phyloP scores from a whole-genome alignment of 1,140 invertebrate species.

The Uloborus diversus region DNA sequence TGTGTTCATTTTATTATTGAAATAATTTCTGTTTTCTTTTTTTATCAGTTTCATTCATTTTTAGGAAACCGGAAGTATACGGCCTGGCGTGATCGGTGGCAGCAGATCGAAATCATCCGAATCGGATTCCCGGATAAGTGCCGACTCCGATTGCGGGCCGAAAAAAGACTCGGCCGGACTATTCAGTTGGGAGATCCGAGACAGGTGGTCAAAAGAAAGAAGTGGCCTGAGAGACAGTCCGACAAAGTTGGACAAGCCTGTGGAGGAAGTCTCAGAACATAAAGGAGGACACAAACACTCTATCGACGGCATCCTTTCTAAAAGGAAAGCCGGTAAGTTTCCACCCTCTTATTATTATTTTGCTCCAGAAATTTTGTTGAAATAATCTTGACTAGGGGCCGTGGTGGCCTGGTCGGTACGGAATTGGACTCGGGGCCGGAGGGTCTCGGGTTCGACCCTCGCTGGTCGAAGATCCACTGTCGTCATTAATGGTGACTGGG shows the following conservation, averaged over 20 bases:
- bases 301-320: conserved; percentile 60
- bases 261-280: background rate
- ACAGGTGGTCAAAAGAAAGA: conserved; percentile 74
- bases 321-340: conserved; percentile 41
- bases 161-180: conserved; percentile 93
- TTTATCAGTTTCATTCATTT: background rate
- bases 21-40: no score
- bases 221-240: conserved; percentile 80
- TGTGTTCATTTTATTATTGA: no score
- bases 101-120: conserved; percentile 69
- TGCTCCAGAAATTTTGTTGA: background rate
- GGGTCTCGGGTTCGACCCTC: no score
- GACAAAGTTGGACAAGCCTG: conserved; percentile 1
- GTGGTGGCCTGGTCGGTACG: no score
- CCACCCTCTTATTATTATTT: background rate
- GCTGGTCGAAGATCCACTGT: no score
- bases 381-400: background rate
- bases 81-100: conserved; percentile 86
- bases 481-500: no score
- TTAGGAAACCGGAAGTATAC: conserved; percentile 85
- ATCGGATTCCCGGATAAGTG: conserved; percentile 74
- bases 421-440: no score
- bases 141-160: conserved; percentile 91
- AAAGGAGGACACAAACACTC: conserved; percentile 57
- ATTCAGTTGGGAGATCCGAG: conserved; percentile 96